Evolutionary conservation across 2,797 vertebrate genomes (phyloP), one percentile per base, ranked within the genome.

Genomic region (Borostomias antarcticus): DNA sequence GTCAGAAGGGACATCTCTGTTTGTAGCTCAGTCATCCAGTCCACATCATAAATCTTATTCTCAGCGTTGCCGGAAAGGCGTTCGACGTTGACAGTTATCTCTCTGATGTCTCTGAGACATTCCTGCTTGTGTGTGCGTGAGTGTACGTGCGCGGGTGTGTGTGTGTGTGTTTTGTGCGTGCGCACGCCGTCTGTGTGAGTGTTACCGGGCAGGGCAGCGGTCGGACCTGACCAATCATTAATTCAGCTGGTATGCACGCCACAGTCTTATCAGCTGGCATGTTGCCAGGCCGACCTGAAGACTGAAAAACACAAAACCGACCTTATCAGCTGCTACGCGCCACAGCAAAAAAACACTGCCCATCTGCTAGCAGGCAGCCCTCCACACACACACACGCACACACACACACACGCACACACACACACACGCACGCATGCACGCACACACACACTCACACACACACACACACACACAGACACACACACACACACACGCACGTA

Each of bases 181-280:
- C n/a, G n/a, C n/a, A n/a, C n/a, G n/a, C n/a, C n/a, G n/a, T 40
- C 11, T 40, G 37, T 45, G 40, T 45, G n/a, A n/a, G n/a, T n/a
- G 47, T 64, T 9, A 25, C 6, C 60, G 40, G 80, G 73, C 66
- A 57, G 40, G 56, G 72, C 72, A 79, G 78, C 58, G 77, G 85
- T 72, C 72, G 66, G 83, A 72, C 70, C 78, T 91, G 84, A 91
- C 80, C 82, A 93, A 93, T 93, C 92, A 92, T 93, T 93, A 93
- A 93, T 93, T 86, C 79, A 66, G 66, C 82, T 89, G 90, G 92
- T 91, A 92, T 91, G 91, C 86, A 86, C 84, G 71, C 48, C 21
- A 28, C 26, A 66, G 57, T 45, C 78, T 90, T 93, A 92, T 93
- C 91, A 87, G 86, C 84, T 86, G 89, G 89, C 84, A 77, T 62